A percentile compares a stretch with the other conserved stretches of the same genome.
phyloP scores from a whole-genome alignment of 1,140 invertebrate species.

The Patella vulgata region DNA sequence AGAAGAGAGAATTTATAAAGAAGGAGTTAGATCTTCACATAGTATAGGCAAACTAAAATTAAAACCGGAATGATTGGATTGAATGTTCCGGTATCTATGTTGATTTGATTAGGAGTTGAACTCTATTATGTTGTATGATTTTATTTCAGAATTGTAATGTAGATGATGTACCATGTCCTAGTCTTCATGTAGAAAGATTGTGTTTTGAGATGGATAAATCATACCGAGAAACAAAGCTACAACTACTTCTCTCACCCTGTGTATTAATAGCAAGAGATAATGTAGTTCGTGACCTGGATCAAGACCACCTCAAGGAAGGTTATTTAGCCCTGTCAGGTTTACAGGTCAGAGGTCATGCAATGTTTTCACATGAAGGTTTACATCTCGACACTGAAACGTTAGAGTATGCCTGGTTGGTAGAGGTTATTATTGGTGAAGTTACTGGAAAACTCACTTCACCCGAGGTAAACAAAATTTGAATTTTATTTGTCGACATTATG shows the following conservation, averaged over 20 bases:
- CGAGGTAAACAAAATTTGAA: constrained; percentile 60
- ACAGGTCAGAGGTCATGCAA: constrained; percentile 90
- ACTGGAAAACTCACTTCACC: constrained; percentile 69
- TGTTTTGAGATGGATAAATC: constrained; percentile 97
- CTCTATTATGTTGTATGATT: neutral
- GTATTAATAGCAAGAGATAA: constrained; percentile 62
- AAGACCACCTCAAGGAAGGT: constrained; percentile 85
- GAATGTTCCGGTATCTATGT: too few relatives aligned
- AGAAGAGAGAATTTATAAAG: too few relatives aligned
- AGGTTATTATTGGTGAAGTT: constrained; percentile 72
- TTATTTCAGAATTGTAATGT: constrained; percentile 57
- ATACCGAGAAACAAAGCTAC: constrained; percentile 89
- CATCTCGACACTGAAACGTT: constrained; percentile 91
- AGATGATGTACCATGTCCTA: constrained; percentile 77
- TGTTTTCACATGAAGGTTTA: constrained; percentile 94
- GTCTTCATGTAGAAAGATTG: constrained; percentile 88
- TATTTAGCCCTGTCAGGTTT: constrained; percentile 89
- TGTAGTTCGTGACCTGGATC: constrained; percentile 71
- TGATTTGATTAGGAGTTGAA: too few relatives aligned
- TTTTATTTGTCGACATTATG: neutral
- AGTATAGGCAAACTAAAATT: too few relatives aligned
- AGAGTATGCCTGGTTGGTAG: constrained; percentile 92
- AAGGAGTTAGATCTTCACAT: too few relatives aligned
- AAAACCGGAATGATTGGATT: too few relatives aligned
- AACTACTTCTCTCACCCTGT: constrained; percentile 89